Evolutionary conservation across 2,113 vertebrate species (phyloP), one percentile per base, ranked within the genome.

Genomic region (Forbesichthys agassizii): DNA sequence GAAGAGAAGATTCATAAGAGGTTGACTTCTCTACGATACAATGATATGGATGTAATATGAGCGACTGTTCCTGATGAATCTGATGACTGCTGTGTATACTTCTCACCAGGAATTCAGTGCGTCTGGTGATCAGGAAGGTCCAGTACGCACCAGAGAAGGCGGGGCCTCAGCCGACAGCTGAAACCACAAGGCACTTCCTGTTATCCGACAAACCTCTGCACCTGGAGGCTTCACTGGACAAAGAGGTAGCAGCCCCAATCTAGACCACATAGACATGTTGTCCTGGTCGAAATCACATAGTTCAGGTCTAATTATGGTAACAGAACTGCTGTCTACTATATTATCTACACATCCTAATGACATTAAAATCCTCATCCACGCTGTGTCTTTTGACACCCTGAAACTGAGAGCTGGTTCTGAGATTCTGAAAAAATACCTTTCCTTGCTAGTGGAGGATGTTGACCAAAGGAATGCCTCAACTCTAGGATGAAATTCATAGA

Each of bases 1-100:
- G 96, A 98, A 60, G 97, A 98, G 81, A 99, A 98, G 86, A 96
- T 96, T 76, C 96, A 98, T 84, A 99, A 97, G 86, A 95, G 97
- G 97, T 98, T 86, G 74, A 77, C 33, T 4, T n/a, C 16, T 27
- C 1, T 57, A 9, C 13, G 13, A 52, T 27, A 27, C 27, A 52
- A 52, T 52, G 9, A 11, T 52, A 8, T 52, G 49, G 3, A 12
- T 49, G 48, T 10, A 49, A 27, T 27, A 27, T 27, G 27, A 42
- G 36, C 36, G 36, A 42, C 36, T 42, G 36, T 42, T 42, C 36
- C 36, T 6, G 7, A 42, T 42, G 36, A 42, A 42, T 42, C 36
- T 6, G 36, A 42, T 42, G 36, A 42, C 4, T 42, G 36, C 7
- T 56, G 54, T 49, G 12, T 69, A 14, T 42, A 14, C 42, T 1